Conservation (phyloP, 2,113 vertebrate genomes). For the Glareola pratincola region DNA sequence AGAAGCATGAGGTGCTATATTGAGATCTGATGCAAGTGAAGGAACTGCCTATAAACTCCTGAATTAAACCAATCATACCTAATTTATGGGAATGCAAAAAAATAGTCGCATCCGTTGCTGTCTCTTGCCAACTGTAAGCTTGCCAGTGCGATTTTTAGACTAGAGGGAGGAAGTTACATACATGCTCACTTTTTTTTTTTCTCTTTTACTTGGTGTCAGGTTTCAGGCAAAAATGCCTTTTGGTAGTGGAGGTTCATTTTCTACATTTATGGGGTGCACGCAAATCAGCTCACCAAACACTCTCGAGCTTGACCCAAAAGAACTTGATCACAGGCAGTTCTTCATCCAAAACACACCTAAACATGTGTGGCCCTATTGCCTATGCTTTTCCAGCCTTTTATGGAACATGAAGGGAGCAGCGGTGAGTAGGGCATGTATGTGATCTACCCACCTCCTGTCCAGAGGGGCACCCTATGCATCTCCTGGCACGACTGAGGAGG, state of each 20-base stretch:
- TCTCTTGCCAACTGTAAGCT: not conserved
- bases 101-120: not conserved
- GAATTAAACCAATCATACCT: not conserved
- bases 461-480: not conserved
- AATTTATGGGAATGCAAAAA: slow-evolving; percentile 10
- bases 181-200: not conserved
- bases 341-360: not conserved
- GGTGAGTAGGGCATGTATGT: not conserved
- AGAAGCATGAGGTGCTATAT: not conserved
- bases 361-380: not conserved
- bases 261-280: not conserved
- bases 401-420: not conserved
- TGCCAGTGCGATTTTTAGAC: slow-evolving; percentile 26
- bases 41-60: not conserved
- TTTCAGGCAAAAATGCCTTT: not conserved
- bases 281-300: not conserved
- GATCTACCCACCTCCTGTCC: not conserved
- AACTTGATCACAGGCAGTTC: not conserved
- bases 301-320: not conserved
- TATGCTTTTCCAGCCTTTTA: not conserved
- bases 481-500: not conserved
- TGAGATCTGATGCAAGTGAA: not conserved
- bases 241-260: not conserved
- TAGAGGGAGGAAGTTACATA: not conserved
- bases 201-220: not conserved